These are phyloP conservation scores for Lepidurus couesii DNA, from an alignment of 1,140 invertebrate species.

Conservation along the genomic window DNA sequence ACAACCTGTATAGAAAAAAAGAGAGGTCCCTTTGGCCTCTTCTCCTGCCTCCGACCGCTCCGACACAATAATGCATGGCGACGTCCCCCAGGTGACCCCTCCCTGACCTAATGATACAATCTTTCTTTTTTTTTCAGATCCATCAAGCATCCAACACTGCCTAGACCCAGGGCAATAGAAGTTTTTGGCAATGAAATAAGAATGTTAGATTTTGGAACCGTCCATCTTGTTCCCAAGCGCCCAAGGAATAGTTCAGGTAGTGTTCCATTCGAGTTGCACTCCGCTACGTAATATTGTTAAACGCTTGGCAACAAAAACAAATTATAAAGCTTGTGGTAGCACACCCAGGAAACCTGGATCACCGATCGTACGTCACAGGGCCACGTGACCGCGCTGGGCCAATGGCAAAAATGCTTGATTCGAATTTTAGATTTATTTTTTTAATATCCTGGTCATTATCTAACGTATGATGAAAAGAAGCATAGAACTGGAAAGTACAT, in stretches of 20 bases:
- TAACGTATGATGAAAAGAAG: background rate
- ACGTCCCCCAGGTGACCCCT: slow-evolving; percentile 17
- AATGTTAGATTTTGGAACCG: background rate
- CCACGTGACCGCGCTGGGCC: too few species aligned
- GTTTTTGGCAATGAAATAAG: background rate
- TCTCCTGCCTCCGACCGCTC: background rate
- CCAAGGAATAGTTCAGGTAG: background rate
- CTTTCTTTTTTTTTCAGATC: background rate
- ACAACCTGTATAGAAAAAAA: slow-evolving; percentile 5
- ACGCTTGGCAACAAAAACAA: too few species aligned
- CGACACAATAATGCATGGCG: slow-evolving; percentile 15
- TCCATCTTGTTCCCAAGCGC: background rate
- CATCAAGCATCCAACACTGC: slow-evolving; percentile 11
- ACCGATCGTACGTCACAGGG: too few species aligned
- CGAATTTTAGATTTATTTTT: too few species aligned
- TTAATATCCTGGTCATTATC: too few species aligned
- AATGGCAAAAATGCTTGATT: too few species aligned
- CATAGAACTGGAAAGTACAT: too few species aligned
- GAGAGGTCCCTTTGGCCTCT: too few species aligned
- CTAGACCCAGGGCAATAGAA: background rate
- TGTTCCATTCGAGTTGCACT: background rate
- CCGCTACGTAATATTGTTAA: too few species aligned
- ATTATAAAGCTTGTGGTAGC: too few species aligned
- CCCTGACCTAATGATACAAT: slow-evolving; percentile 19
- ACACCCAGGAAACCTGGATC: too few species aligned